Evolutionary conservation across 2,797 vertebrate species (phyloP).

Genomic region (Gymnothorax javanicus): DNA sequence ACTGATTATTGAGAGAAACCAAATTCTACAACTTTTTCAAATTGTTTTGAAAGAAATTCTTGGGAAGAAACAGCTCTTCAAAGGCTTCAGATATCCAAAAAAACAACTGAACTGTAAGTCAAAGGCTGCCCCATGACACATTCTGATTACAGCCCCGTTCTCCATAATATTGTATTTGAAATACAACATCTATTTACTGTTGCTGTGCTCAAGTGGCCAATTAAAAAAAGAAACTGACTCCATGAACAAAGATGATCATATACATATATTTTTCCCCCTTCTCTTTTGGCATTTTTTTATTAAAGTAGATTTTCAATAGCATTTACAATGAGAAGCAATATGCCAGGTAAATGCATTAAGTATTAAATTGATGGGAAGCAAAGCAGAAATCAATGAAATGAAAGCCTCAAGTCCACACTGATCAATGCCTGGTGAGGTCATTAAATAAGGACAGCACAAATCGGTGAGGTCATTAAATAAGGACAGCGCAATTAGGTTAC

Average conservation of each 20-base stretch:
- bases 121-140: background rate
- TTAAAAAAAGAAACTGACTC: too few species aligned
- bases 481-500: conserved; percentile 66
- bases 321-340: background rate
- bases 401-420: conserved; percentile 5
- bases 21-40: too few species aligned
- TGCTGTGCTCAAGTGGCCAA: background rate
- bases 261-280: too few species aligned
- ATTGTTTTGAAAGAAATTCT: too few species aligned
- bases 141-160: background rate
- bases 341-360: background rate
- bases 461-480: conserved; percentile 58
- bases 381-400: background rate
- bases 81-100: background rate
- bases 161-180: background rate
- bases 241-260: too few species aligned
- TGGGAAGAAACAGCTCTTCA: background rate
- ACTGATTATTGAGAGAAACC: too few species aligned
- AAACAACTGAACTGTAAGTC: background rate
- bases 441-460: conserved; percentile 65
- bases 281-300: too few species aligned
- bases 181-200: background rate
- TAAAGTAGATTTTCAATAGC: background rate
- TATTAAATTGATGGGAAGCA: background rate
- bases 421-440: conserved; percentile 40